These are phyloP conservation scores for Elgaria multicarinata DNA, from an alignment of 2,113 vertebrate species.

Conservation along the genomic window DNA sequence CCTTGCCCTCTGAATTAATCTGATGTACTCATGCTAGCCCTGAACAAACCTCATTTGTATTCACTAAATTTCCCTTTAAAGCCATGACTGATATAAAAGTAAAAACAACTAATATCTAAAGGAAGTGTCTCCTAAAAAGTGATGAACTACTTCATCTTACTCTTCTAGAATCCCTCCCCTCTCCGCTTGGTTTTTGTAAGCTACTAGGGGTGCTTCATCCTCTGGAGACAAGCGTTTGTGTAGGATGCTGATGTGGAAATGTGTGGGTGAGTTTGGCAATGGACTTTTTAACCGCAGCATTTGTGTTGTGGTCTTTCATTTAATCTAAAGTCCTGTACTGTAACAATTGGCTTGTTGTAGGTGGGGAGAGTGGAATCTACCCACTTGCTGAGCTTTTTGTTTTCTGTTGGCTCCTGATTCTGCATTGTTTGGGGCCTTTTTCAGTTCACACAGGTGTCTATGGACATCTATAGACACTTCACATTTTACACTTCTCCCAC, in stretches of 20 bases:
- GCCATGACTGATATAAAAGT: not conserved
- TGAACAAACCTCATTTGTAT: not conserved
- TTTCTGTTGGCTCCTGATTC: not conserved
- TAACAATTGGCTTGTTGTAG: not conserved
- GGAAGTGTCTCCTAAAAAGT: not conserved
- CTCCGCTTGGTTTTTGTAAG: not conserved
- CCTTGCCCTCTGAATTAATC: not conserved
- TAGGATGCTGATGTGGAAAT: not conserved
- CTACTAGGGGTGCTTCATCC: not conserved
- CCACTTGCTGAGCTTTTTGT: fast-evolving
- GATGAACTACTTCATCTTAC: not conserved
- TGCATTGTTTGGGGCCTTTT: not conserved
- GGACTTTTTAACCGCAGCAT: not conserved
- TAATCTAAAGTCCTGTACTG: constrained; percentile 18
- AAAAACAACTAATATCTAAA: not conserved
- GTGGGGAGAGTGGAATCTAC: fast-evolving
- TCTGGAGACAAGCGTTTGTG: not conserved
- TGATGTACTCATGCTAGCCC: not conserved
- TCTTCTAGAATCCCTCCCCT: not conserved
- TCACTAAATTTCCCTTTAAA: too few relatives aligned
- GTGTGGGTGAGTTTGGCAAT: not conserved
- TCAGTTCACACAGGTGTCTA: not conserved
- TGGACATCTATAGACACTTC: not conserved
- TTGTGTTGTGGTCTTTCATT: constrained; percentile 27
- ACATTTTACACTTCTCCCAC: not conserved